phyloP scores from a whole-genome alignment of 1,140 invertebrate genomes.

The Drosophila murphyi region DNA sequence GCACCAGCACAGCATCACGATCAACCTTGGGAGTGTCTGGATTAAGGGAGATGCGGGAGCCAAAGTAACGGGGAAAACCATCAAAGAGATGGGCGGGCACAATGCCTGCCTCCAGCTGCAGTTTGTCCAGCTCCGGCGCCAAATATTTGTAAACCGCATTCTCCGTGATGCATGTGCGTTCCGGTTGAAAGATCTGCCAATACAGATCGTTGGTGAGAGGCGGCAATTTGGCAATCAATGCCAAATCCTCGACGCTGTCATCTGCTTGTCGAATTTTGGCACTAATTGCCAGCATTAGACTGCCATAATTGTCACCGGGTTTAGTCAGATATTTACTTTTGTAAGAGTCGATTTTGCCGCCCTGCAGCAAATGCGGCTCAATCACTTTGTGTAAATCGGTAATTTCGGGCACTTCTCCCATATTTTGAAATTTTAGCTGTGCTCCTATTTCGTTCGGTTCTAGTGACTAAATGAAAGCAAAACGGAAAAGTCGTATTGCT shows the following conservation, averaged over 20 bases:
- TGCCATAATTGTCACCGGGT: slow-evolving; percentile 87
- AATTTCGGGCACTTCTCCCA: slow-evolving; percentile 73
- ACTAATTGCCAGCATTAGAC: slow-evolving; percentile 85
- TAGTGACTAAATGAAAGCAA: slow-evolving; percentile 40
- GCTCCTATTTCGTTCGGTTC: slow-evolving; percentile 7
- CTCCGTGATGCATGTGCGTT: slow-evolving; percentile 87
- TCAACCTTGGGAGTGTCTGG: slow-evolving; percentile 84
- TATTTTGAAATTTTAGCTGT: slow-evolving; percentile 13
- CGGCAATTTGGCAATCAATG: slow-evolving; percentile 87
- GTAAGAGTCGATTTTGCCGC: slow-evolving; percentile 59
- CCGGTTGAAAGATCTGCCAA: slow-evolving; percentile 86
- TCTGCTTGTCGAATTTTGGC: slow-evolving; percentile 55
- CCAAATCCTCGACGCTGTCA: slow-evolving; percentile 75
- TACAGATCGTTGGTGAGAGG: slow-evolving; percentile 86
- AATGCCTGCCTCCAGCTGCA: slow-evolving; percentile 85
- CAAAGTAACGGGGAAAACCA: slow-evolving; percentile 86
- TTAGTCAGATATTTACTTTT: slow-evolving; percentile 84
- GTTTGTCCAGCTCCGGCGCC: slow-evolving; percentile 85
- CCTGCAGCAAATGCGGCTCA: slow-evolving; percentile 63
- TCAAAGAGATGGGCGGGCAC: slow-evolving; percentile 83
- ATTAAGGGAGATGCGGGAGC: slow-evolving; percentile 85
- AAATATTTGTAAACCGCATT: slow-evolving; percentile 86
- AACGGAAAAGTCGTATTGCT: slow-evolving; percentile 3
- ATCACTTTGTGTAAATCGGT: slow-evolving; percentile 63
- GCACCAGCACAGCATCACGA: slow-evolving; percentile 86